Evolutionary conservation across 2,113 vertebrate genomes (phyloP), one percentile per base, ranked within the genome.

Genomic region (Pipa parva): DNA sequence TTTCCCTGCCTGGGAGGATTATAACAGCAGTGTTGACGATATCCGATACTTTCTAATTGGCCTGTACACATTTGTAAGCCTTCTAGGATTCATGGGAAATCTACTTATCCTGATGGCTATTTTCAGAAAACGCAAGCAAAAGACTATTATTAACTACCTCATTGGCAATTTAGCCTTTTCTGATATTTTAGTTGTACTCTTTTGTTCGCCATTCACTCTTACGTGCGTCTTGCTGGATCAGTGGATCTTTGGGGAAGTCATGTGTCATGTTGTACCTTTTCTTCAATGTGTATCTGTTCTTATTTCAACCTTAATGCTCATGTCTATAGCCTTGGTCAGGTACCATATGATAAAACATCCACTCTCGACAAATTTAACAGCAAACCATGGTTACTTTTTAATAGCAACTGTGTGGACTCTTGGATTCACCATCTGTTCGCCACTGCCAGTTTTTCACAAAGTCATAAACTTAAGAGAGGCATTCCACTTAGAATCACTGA

Each of bases 241-340:
- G 1, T 91, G 90, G 90, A 85, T 89, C 66, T 91, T 92, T 72
- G 90, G 90, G 54, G 80, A 80, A 7, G 29, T 84, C 63, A 87
- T 92, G 90, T 92, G 90, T 36, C 88, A 87, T 0, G 2, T 91
- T 17, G 90, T 92, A 76, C 89, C 90, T 31, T 92, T 91, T 72
- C 85, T 92, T 64, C 90, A 92, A 7, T 92, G 90, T 5, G 72
- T 82, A 0, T 89, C 87, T 0, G 90, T 92, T 50, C 78, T 92
- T 12, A 87, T 91, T 58, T 92, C 90, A 7, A 92, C 90, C 20
- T 71, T 91, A 71, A 90, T 92, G 77, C 77, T 92, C 63, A 88
- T 90, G 73, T 89, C 86, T 7, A 92, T 92, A 15, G 90, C 90
- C 42, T 77, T 89, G 27, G 89, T 92, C 74, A 80, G 90, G 29